Base-by-base conservation (phyloP, 1,140 invertebrate genomes). In the Sipha flava region DNA sequence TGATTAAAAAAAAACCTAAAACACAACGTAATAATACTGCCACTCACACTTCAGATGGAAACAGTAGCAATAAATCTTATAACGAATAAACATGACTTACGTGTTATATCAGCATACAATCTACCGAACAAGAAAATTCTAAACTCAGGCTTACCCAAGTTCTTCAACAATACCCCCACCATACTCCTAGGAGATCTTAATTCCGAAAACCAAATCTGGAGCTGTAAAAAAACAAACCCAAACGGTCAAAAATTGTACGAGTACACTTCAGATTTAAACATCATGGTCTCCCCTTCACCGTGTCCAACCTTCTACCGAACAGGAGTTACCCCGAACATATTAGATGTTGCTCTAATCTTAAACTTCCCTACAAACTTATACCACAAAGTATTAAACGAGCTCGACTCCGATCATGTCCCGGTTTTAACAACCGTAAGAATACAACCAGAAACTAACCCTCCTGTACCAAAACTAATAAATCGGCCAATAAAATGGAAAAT, bases 111-210 rank as follows among this genome's bases (percentile, higher is more conserved):
- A 12, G 43, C 62, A 29, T 80, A 80, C 21, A 49, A 59, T 4
- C 23, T 31, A 21, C 79, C 79, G 2, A 64, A 80, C 31, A 64
- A 80, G 16, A 80, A n/a, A 68, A 64, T 68, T 23, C 57, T 47
- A 37, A 37, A 29, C 40, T 54, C 21, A 45, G 21, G 47, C 37
- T 6, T 66, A 16, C 0, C 23, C 21, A 4, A 43, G 7, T 21
- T 80, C n/a, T 49, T 49, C 16, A 37, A 23, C 2, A 23, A 49
- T 10, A 26, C 10, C 12, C 79, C 62, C 14, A 68, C 23, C n/a
- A 45, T 68, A 40, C 34, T 68, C n/a, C 16, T 47, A 64, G 62
- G 79, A 3, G 79, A 80, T 14, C 40, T 80, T 0, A 80, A 80
- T 23, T 80, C 52, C 26, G 72, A 80, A n/a, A 21, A 80, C 31